These are phyloP conservation scores for human DNA, from an alignment of 2,113 vertebrate genomes.

Conservation along the genomic window GRCh38 chrX:27506001-27506500, in stretches of 20 bases:
- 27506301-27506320: conserved; percentile 56
- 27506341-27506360: not conserved
- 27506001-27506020: conserved; percentile 37
- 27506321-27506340: not conserved
- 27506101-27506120: conserved; percentile 31
- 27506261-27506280: conserved; percentile 78
- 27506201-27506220: conserved; percentile 75
- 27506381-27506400: not conserved
- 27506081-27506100: not conserved
- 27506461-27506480: not conserved
- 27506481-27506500: not conserved
- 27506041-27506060: not conserved
- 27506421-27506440: not conserved
- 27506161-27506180: conserved; percentile 66
- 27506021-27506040: conserved; percentile 17
- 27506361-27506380: conserved; percentile 7
- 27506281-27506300: conserved; percentile 68
- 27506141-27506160: conserved; percentile 41
- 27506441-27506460: not conserved
- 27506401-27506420: conserved; percentile 3
- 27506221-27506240: conserved; percentile 68
- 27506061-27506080: conserved; percentile 20
- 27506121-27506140: conserved; percentile 36
- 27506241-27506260: conserved; percentile 66
- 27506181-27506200: conserved; percentile 70